A percentile compares a stretch with the other conserved stretches of the same genome.
phyloP scores from a whole-genome alignment of 1,140 invertebrate species.

The Drosophila dunni region DNA sequence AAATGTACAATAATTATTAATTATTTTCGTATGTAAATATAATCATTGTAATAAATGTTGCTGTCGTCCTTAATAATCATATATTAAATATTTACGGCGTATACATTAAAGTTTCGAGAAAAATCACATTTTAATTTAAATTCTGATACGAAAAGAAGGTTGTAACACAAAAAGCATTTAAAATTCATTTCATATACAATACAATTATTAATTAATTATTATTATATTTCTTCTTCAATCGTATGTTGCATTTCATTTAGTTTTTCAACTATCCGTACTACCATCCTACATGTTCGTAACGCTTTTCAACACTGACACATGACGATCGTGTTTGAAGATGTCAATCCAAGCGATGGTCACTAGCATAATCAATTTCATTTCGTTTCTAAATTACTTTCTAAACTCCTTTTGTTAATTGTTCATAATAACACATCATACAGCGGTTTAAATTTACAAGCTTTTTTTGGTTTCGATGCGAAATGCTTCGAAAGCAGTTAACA shows the following conservation, averaged over 20 bases:
- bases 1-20: conserved; percentile 78
- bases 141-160: conserved; percentile 70
- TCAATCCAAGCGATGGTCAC: conserved; percentile 47
- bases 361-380: conserved; percentile 38
- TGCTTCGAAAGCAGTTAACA: conserved; percentile 9
- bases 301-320: conserved; percentile 56
- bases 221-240: conserved; percentile 36
- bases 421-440: conserved; percentile 3
- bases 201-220: conserved; percentile 43
- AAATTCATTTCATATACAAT: conserved; percentile 43
- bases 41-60: conserved; percentile 73
- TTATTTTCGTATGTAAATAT: conserved; percentile 65
- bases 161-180: conserved; percentile 71
- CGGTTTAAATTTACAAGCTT: conserved; percentile 64
- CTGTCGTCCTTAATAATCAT: conserved; percentile 72
- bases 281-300: conserved; percentile 26
- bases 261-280: conserved; percentile 1
- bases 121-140: conserved; percentile 83
- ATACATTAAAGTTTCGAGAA: conserved; percentile 83
- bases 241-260: conserved; percentile 33
- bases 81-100: conserved; percentile 78
- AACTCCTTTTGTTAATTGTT: neutral
- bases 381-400: conserved; percentile 30
- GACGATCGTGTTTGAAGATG: conserved; percentile 37
- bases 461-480: conserved; percentile 25